Evolutionary conservation across 1,140 invertebrate species (phyloP).

Genomic region (Drosophila lacteicornis): DNA sequence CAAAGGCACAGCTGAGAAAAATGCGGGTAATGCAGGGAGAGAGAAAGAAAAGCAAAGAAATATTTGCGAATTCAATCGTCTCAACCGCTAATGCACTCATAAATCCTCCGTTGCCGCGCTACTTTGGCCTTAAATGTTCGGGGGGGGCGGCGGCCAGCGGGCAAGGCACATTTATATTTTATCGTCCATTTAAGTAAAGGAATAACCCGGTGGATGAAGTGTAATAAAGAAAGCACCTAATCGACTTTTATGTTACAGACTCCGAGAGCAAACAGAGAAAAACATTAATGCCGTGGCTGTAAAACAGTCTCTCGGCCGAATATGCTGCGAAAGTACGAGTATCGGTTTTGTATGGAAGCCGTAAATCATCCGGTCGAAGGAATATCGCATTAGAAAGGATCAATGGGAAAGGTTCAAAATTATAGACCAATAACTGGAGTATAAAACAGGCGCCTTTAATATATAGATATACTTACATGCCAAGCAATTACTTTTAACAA

Average conservation of each 20-base stretch:
- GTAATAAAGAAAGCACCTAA: conserved; percentile 56
- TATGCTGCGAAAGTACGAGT: conserved; percentile 23
- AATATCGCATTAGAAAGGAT: conserved; percentile 41
- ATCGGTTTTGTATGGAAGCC: conserved; percentile 27
- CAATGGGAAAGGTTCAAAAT: conserved; percentile 1
- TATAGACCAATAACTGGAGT: conserved; percentile 6
- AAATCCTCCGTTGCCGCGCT: conserved; percentile 43
- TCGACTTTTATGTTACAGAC: conserved; percentile 62
- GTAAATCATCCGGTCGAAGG: conserved; percentile 30
- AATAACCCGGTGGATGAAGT: conserved; percentile 31
- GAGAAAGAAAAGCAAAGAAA: conserved; percentile 14
- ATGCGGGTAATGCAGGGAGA: conserved; percentile 18
- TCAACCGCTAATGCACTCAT: conserved; percentile 68
- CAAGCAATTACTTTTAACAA: not conserved
- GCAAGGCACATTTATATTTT: conserved; percentile 39
- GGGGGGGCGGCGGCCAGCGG: conserved; percentile 24
- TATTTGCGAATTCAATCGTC: conserved; percentile 62
- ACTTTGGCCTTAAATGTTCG: conserved; percentile 30
- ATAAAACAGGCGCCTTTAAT: not conserved
- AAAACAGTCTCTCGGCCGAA: conserved; percentile 33
- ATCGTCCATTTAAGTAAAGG: conserved; percentile 46
- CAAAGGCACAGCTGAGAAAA: conserved; percentile 8
- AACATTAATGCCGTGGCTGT: conserved; percentile 48
- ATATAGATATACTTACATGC: not conserved
- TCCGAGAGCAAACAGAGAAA: conserved; percentile 40